Percentiles rank a stretch among this genome's conserved stretches.
phyloP scores from a whole-genome alignment of 2,797 vertebrate genomes.

The Gambelia wislizenii region DNA sequence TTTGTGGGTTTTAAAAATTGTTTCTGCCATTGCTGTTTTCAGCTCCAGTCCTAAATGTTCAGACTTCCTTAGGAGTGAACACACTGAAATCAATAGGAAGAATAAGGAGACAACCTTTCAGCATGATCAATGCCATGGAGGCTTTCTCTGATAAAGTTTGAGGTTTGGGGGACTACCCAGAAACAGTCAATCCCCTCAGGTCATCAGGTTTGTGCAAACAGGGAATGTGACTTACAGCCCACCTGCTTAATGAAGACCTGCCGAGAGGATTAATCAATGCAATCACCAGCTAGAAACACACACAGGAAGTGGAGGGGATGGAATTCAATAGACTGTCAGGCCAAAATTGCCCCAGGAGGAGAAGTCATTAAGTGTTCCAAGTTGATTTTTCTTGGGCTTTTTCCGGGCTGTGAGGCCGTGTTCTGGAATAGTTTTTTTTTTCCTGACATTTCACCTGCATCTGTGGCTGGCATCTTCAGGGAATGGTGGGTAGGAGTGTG shows the following conservation, averaged over 20 bases:
- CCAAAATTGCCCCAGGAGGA: not conserved
- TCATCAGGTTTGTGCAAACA: constrained; percentile 66
- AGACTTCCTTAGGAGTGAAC: not conserved
- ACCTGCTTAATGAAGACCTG: constrained; percentile 67
- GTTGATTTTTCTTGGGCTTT: too few relatives aligned
- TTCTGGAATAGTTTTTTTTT: too few relatives aligned
- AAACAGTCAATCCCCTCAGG: constrained; percentile 24
- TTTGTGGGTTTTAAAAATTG: not conserved
- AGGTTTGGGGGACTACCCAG: not conserved
- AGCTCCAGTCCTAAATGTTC: not conserved
- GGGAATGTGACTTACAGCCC: constrained; percentile 61
- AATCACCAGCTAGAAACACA: constrained; percentile 56
- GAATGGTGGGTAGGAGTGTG: too few relatives aligned
- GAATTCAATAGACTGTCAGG: constrained; percentile 61
- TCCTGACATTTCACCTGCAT: too few relatives aligned
- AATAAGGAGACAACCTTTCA: not conserved
- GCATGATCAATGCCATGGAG: not conserved
- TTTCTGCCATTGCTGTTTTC: not conserved
- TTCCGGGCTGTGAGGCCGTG: too few relatives aligned
- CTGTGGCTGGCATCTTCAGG: too few relatives aligned
- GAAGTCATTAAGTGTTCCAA: not conserved
- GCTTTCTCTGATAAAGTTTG: not conserved
- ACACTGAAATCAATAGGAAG: not conserved
- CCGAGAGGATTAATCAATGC: constrained; percentile 68
- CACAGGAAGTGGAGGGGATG: constrained; percentile 31